Base-by-base conservation (phyloP, 2,797 vertebrate species). In the Graptemys geographica region DNA sequence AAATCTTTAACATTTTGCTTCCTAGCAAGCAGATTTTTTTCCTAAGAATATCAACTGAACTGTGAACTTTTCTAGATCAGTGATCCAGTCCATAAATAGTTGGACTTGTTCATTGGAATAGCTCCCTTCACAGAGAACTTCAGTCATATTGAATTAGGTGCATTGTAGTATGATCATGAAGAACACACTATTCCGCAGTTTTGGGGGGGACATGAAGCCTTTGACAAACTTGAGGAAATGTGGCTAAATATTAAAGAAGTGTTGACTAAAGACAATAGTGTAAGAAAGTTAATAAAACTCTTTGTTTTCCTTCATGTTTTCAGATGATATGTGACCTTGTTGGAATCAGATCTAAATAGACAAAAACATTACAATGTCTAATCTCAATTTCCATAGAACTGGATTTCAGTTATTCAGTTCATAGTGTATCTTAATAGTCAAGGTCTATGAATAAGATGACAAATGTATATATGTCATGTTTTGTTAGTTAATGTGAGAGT, bases 71-170 rank as follows among this genome's bases (percentile, higher is more conserved):
- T 95, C 96, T 92, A 47, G 92, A 96, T 90, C 92, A 90, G 90
- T 91, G 88, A 93, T 94, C n/a, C 94, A 95, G 86, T 72, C 95
- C 84, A 90, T 97, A 89, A 97, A 96, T 95, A 96, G 94, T 96
- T 57, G 37, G 49, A 92, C 56, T 94, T 81, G 79, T 86, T 80
- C 57, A 13, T 72, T 94, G 90, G 72, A 91, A 80, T 82, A 94
- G 52, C 55, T 88, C 82, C 49, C 87, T 87, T 88, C 51, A 44
- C 91, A 83, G 74, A 2, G 51, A 95, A 79, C 59, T 94, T 90
- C 89, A 69, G 4, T 87, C 0, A 1, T 92, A 65, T 59, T 80
- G n/a, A 37, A 62, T 41, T 16, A 41, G 84, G 19, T 2, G 0
- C 15, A 12, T 47, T 83, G 57, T 55, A 86, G 47, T 47, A 28